Conservation (phyloP, 2,888 invertebrate species). For the Brachyopa scutellaris region DNA sequence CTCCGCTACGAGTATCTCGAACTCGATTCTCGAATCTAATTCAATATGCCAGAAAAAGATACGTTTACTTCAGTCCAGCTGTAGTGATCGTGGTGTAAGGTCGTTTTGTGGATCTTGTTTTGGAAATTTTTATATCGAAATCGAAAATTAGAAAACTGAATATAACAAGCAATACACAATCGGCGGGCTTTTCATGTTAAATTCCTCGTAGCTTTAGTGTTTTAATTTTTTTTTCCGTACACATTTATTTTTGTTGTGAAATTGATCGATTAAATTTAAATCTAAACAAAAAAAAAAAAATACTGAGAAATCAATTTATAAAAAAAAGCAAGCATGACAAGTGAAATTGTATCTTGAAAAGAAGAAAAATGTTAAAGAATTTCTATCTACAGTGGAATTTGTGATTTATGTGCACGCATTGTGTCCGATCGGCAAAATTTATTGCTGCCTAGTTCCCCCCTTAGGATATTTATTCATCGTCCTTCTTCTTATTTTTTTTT, state of each 20-base stretch:
- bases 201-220: neutral
- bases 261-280: slow-evolving; percentile 41
- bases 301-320: slow-evolving; percentile 42
- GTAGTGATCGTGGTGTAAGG: slow-evolving; percentile 59
- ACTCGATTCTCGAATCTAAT: no score
- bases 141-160: slow-evolving; percentile 25
- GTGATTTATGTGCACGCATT: slow-evolving; percentile 69
- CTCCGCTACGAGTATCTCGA: slow-evolving; percentile 27
- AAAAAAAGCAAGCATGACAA: slow-evolving; percentile 12
- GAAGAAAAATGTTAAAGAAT: slow-evolving; percentile 31
- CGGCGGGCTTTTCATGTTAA: slow-evolving; percentile 48
- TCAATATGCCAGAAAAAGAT: slow-evolving; percentile 43
- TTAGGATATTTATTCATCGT: slow-evolving; percentile 60
- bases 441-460: slow-evolving; percentile 44
- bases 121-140: slow-evolving; percentile 8
- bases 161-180: slow-evolving; percentile 4
- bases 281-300: slow-evolving; percentile 24
- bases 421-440: slow-evolving; percentile 65
- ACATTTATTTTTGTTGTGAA: slow-evolving; percentile 22
- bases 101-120: slow-evolving; percentile 43
- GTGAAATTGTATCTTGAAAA: slow-evolving; percentile 23
- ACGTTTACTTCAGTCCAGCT: slow-evolving; percentile 56
- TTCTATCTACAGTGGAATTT: slow-evolving; percentile 44
- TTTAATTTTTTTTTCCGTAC: neutral
- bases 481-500: slow-evolving; percentile 4